Percentiles rank a stretch among this genome's conserved stretches.
These are phyloP conservation scores for Seriola dumerili DNA, from an alignment of 2,113 vertebrate species.

Conservation along the genomic window DNA sequence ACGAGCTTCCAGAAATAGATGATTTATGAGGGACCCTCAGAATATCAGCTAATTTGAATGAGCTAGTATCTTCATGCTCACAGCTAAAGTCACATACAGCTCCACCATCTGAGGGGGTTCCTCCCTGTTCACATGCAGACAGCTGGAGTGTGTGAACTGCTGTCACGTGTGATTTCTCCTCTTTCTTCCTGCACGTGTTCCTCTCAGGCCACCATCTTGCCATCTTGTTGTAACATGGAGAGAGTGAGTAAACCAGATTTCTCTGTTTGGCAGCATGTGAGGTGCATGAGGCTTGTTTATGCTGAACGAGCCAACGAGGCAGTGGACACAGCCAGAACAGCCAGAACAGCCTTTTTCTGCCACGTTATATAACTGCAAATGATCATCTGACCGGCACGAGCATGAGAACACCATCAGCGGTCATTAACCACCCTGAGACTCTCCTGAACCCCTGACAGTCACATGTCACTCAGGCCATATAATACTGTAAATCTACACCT, in stretches of 20 bases:
- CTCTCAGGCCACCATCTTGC: not conserved
- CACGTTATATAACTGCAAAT: constrained; percentile 28
- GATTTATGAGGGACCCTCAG: not conserved
- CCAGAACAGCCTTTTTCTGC: constrained; percentile 2
- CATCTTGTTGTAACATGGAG: constrained; percentile 15
- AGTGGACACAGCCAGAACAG: constrained; percentile 10
- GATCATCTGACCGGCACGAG: constrained; percentile 3
- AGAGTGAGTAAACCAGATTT: constrained; percentile 26
- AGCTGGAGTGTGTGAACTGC: too few species aligned
- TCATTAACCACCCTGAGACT: not conserved
- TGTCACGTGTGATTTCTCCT: constrained; percentile 13
- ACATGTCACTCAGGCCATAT: not conserved
- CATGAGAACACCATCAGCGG: not conserved
- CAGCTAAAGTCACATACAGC: not conserved
- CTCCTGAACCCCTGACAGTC: not conserved
- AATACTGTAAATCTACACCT: not conserved
- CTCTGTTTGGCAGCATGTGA: constrained; percentile 33
- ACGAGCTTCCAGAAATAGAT: constrained; percentile 12
- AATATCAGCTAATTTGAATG: constrained; percentile 4
- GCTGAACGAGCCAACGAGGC: constrained; percentile 29
- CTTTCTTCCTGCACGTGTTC: constrained; percentile 6
- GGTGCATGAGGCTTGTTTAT: constrained; percentile 34
- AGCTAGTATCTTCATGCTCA: not conserved
- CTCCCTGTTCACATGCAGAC: not conserved
- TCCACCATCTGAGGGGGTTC: not conserved